Conservation (phyloP, 2,888 invertebrate genomes). For the Falcaria lacertinaria region DNA sequence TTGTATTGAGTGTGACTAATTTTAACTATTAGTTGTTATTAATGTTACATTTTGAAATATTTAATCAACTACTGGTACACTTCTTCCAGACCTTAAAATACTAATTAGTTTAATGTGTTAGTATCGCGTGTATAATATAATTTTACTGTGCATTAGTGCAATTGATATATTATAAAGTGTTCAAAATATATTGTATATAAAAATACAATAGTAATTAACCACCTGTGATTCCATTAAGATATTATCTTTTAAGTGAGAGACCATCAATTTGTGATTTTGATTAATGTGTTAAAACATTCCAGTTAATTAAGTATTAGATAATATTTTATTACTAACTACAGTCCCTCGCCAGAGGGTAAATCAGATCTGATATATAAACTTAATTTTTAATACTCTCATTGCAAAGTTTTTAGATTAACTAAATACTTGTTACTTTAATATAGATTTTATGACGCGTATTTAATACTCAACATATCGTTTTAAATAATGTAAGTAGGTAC, state of each 20-base stretch:
- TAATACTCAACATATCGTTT: not conserved
- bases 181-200: conserved; percentile 4
- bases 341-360: too few species aligned
- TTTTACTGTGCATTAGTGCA: not conserved
- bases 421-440: not conserved
- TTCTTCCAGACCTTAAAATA: too few species aligned
- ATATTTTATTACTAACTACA: too few species aligned
- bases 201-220: conserved; percentile 11
- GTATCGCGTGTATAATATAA: too few species aligned
- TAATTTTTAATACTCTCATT: not conserved
- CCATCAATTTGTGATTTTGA: not conserved
- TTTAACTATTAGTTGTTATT: too few species aligned
- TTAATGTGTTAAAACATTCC: not conserved
- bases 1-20: too few species aligned
- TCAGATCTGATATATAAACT: not conserved
- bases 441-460: not conserved
- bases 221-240: conserved; percentile 34
- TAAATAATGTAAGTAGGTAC: not conserved
- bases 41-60: too few species aligned
- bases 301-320: not conserved
- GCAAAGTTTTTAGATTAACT: not conserved
- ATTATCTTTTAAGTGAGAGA: conserved; percentile 16
- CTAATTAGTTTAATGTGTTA: too few species aligned
- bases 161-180: not conserved
- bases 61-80: too few species aligned